phyloP scores from a whole-genome alignment of 2,797 vertebrate species.

The Hypotaenidia philippensis region DNA sequence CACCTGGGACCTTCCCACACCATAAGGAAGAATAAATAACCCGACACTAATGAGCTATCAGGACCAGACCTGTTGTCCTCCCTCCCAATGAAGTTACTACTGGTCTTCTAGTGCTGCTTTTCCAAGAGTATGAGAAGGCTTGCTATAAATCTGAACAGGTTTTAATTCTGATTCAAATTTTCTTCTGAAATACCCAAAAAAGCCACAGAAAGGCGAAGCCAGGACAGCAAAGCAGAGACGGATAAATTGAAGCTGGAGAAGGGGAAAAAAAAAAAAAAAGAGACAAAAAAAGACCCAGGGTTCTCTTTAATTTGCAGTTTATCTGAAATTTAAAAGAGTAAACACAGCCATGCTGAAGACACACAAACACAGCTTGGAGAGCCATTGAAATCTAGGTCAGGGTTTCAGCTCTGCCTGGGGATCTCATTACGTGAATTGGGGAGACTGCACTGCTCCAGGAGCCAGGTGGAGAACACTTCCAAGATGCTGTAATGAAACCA shows the following conservation, averaged over 20 bases:
- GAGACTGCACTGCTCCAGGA: neutral
- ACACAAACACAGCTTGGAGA: slow-evolving; percentile 4
- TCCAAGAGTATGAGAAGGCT: neutral
- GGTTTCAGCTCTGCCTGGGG: slow-evolving; percentile 10
- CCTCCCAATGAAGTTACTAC: neutral
- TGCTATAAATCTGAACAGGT: neutral
- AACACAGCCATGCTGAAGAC: neutral
- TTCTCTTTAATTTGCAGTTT: slow-evolving; percentile 32
- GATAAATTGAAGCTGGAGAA: neutral
- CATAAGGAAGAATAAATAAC: neutral
- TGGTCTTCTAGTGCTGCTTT: neutral
- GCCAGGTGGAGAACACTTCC: neutral
- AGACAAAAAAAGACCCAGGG: neutral
- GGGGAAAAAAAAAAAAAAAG: too few species aligned
- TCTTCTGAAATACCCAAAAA: neutral
- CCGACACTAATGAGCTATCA: neutral
- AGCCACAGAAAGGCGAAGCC: neutral
- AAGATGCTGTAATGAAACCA: neutral
- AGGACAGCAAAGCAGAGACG: neutral
- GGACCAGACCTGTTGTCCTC: neutral
- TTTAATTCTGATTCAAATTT: neutral
- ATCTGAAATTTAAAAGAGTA: slow-evolving; percentile 15
- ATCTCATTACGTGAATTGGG: neutral
- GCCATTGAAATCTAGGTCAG: slow-evolving; percentile 29
- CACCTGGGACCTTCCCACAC: neutral